Conservation (phyloP, 2,797 vertebrate genomes). For the Gadopsis bispinosus region DNA sequence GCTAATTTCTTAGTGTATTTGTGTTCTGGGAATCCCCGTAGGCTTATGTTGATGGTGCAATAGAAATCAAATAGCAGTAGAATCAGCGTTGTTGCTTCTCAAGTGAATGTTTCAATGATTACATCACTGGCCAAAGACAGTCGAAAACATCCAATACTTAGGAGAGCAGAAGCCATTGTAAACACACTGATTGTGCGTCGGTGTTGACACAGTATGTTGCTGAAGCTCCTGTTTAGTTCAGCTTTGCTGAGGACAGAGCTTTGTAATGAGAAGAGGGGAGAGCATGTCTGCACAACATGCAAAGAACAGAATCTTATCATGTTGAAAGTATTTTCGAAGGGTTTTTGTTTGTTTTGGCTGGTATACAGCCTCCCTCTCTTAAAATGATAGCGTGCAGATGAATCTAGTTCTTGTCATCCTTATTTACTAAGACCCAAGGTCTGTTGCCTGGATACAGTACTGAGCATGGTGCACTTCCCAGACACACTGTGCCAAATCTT, state of each 20-base stretch:
- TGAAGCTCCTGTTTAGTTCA: conserved; percentile 60
- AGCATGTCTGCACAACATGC: conserved; percentile 42
- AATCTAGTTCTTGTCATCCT: conserved; percentile 34
- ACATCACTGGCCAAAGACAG: neutral
- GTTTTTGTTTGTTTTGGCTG: conserved; percentile 55
- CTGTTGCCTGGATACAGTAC: conserved; percentile 63
- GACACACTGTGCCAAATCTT: conserved; percentile 16
- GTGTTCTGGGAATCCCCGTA: neutral
- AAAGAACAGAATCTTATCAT: conserved; percentile 40
- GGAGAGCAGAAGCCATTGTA: conserved; percentile 34
- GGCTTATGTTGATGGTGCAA: neutral
- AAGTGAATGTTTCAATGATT: conserved; percentile 28
- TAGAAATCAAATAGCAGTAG: conserved; percentile 8
- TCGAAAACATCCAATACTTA: conserved; percentile 17
- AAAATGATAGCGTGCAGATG: conserved; percentile 51
- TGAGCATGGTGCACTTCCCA: conserved; percentile 27
- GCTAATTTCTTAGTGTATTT: neutral
- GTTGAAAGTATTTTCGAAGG: conserved; percentile 17
- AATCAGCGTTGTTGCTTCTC: conserved; percentile 12
- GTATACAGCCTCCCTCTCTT: conserved; percentile 17
- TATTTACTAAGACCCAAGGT: conserved; percentile 36
- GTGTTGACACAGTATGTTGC: conserved; percentile 64
- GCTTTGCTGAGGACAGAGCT: conserved; percentile 40
- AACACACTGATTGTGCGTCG: conserved; percentile 49
- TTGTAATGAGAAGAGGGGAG: conserved; percentile 24